phyloP scores from a whole-genome alignment of 2,113 vertebrate species.

The Brachionichthys hirsutus region DNA sequence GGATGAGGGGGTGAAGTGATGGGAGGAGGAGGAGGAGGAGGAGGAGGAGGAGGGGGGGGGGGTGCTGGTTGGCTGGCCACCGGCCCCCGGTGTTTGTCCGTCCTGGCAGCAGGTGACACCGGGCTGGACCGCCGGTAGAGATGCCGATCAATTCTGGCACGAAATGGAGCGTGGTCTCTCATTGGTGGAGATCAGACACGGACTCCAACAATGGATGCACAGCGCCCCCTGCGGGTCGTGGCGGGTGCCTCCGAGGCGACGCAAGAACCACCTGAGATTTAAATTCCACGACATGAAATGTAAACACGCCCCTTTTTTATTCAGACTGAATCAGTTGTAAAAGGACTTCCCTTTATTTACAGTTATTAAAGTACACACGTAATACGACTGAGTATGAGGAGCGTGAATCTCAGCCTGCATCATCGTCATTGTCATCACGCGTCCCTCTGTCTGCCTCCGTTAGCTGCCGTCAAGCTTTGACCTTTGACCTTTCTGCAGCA shows the following conservation, averaged over 20 bases:
- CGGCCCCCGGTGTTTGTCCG: constrained; percentile 26
- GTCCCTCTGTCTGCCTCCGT: constrained; percentile 45
- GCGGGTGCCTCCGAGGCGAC: constrained; percentile 23
- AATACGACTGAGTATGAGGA: no score
- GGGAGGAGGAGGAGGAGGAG: constrained; percentile 28
- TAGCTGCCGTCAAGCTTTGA: constrained; percentile 56
- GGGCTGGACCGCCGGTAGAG: constrained; percentile 11
- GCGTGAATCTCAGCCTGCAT: no score
- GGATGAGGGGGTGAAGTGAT: constrained; percentile 7
- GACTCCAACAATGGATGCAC: constrained; percentile 34
- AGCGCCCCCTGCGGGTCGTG: constrained; percentile 50
- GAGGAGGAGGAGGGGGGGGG: background rate
- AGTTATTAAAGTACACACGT: no score
- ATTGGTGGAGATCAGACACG: constrained; percentile 14
- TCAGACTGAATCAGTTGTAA: no score
- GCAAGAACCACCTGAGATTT: constrained; percentile 29
- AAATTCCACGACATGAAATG: background rate
- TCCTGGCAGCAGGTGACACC: constrained; percentile 36
- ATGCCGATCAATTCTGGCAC: constrained; percentile 46
- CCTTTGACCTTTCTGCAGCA: constrained; percentile 38
- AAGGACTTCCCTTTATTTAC: no score
- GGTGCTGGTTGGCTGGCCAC: constrained; percentile 10
- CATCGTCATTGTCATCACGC: constrained; percentile 23
- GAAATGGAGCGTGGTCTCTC: constrained; percentile 42
- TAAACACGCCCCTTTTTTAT: no score